These are phyloP conservation scores for Bombus turneri DNA, from an alignment of 1,140 invertebrate genomes.

Conservation along the genomic window DNA sequence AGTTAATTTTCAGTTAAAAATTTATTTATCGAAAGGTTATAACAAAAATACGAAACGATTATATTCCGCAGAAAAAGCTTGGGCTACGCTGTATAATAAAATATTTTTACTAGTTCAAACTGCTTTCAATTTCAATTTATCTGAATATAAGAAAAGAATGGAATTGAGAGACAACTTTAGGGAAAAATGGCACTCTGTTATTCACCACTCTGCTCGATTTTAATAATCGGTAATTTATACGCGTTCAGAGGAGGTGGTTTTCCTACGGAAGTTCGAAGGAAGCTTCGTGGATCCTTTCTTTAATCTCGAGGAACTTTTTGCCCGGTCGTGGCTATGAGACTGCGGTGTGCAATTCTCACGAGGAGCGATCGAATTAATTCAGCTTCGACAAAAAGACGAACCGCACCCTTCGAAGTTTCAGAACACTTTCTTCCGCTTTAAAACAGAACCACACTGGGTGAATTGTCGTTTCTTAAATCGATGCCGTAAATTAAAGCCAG, in stretches of 20 bases:
- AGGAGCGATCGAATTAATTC: conserved; percentile 24
- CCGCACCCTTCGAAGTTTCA: conserved; percentile 17
- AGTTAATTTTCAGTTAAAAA: no score
- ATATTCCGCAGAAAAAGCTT: no score
- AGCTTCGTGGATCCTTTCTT: background rate
- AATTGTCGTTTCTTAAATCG: conserved; percentile 23
- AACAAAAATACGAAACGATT: no score
- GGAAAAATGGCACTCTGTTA: background rate
- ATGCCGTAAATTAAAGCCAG: background rate
- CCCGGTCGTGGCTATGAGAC: background rate
- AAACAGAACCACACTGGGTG: background rate
- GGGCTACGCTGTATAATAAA: no score
- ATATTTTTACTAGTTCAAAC: no score
- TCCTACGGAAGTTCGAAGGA: background rate
- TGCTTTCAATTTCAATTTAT: no score
- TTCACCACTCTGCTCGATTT: conserved; percentile 10
- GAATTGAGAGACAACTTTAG: background rate
- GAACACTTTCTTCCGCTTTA: background rate
- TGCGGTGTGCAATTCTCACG: background rate
- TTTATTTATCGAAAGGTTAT: no score
- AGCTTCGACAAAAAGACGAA: conserved; percentile 30
- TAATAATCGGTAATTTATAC: conserved; percentile 31
- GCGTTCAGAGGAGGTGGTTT: background rate
- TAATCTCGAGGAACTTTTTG: conserved; percentile 14
- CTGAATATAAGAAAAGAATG: background rate